These are phyloP conservation scores for Passerculus sandwichensis DNA, from an alignment of 2,797 vertebrate genomes.

Conservation along the genomic window DNA sequence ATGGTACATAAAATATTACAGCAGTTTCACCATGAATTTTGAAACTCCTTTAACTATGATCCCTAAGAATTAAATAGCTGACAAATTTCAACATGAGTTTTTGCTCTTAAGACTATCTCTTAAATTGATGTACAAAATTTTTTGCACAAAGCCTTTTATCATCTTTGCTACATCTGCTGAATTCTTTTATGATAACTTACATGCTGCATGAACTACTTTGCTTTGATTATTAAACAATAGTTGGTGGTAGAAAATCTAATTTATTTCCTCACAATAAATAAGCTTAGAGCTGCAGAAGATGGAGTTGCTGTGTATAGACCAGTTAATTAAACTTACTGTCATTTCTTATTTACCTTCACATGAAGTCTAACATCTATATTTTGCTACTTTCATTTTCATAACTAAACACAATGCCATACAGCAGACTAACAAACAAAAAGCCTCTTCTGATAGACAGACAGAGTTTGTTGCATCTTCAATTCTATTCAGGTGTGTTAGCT, in stretches of 20 bases:
- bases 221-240: constrained; percentile 48
- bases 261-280: constrained; percentile 11
- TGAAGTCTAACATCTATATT: not conserved
- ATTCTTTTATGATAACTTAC: not conserved
- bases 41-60: not conserved
- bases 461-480: not conserved
- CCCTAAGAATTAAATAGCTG: not conserved
- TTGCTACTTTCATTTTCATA: constrained; percentile 12
- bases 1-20: not conserved
- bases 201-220: constrained; percentile 20
- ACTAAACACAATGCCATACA: not conserved
- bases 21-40: not conserved
- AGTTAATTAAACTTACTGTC: constrained; percentile 23
- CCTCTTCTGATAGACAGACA: not conserved
- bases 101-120: not conserved
- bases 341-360: not conserved
- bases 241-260: constrained; percentile 3
- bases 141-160: constrained; percentile 30
- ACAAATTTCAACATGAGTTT: not conserved
- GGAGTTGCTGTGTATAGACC: not conserved
- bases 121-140: not conserved
- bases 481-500: not conserved
- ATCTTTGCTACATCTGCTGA: not conserved
- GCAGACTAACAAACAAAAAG: not conserved
- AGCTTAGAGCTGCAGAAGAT: not conserved